Base-by-base conservation (phyloP, 2,888 invertebrate species). In the Schrankia costaestrigalis region DNA sequence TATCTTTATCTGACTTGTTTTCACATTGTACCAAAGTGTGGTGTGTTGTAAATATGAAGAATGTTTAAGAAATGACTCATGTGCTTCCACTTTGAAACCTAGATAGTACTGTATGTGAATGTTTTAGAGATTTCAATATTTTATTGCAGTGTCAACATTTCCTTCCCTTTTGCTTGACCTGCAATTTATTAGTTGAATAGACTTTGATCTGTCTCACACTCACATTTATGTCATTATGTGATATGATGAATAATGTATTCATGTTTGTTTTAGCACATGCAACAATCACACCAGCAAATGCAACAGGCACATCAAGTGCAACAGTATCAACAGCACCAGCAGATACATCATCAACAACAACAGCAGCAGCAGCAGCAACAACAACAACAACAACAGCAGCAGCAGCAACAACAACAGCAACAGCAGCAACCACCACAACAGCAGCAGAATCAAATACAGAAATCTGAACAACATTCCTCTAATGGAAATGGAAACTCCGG, bases 391-490 rank as follows among this genome's bases (percentile, higher is more conserved):
- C 73, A 70, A 4, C 70, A 74, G 1, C 72, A 74, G 26, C 68
- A 72, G 31, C 63, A 71, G 46, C 75, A 67, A 47, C 86, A 69
- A 47, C 88, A 76, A 50, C 89, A 77, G 43, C 89, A 79, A 11
- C 81, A 76, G 12, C 80, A 78, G 31, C 76, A 71, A 32, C 72
- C 66, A 35, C 72, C 69, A 46, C 60, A 46, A 29, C 39, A 43
- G 17, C 49, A 60, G 28, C 73, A 73, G 37, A 75, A 71, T 61
- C 63, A 72, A 61, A 38, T 56, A 33, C 31, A 59, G 14, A 88
- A 86, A 59, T 73, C 77, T 54, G 90, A 89, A 44, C 90, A 86
- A 44, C 89, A 87, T 37, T 74, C 87, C 9, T 68, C 82, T n/a
- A 81, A 75, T 45, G 78, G 65, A 50, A 86, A 80, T 67, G 79